phyloP scores from a whole-genome alignment of 2,888 invertebrate genomes.

The Rhagophthalmus giganteus region DNA sequence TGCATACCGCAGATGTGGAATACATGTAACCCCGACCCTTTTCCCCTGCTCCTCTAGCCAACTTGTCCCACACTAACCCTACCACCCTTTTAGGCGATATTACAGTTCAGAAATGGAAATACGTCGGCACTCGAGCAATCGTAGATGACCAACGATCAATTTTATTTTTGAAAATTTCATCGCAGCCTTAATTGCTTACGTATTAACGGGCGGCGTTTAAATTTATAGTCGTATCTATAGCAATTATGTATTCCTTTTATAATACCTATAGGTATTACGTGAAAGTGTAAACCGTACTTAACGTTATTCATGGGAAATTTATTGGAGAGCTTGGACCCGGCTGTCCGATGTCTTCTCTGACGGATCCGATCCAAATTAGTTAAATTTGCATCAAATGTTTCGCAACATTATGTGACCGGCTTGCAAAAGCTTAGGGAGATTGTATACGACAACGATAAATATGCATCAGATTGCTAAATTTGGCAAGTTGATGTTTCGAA shows the following conservation, averaged over 20 bases:
- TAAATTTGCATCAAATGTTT: conserved; percentile 49
- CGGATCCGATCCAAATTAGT: conserved; percentile 47
- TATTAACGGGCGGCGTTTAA: too few relatives aligned
- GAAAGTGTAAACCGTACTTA: conserved; percentile 9
- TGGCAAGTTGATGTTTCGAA: conserved; percentile 18
- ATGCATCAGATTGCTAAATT: conserved; percentile 40
- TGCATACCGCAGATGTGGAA: conserved; percentile 58
- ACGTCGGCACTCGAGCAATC: conserved; percentile 9
- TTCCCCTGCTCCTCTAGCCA: conserved; percentile 33
- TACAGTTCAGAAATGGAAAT: conserved; percentile 18
- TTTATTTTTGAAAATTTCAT: too few relatives aligned
- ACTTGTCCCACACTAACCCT: conserved; percentile 38
- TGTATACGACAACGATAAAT: conserved; percentile 41
- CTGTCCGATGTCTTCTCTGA: conserved; percentile 43
- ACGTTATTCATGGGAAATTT: conserved; percentile 22
- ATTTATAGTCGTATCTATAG: too few relatives aligned
- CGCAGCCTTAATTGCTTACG: too few relatives aligned
- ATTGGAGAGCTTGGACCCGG: conserved; percentile 32
- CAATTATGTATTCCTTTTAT: too few relatives aligned
- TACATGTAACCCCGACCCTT: conserved; percentile 51
- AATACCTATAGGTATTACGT: too few relatives aligned
- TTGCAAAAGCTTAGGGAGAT: conserved; percentile 33
- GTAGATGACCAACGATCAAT: conserved; percentile 5
- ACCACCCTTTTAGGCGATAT: conserved; percentile 28
- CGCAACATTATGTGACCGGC: conserved; percentile 39